These are phyloP conservation scores for Pogonus chalceus DNA, from an alignment of 1,140 invertebrate genomes.

Conservation along the genomic window DNA sequence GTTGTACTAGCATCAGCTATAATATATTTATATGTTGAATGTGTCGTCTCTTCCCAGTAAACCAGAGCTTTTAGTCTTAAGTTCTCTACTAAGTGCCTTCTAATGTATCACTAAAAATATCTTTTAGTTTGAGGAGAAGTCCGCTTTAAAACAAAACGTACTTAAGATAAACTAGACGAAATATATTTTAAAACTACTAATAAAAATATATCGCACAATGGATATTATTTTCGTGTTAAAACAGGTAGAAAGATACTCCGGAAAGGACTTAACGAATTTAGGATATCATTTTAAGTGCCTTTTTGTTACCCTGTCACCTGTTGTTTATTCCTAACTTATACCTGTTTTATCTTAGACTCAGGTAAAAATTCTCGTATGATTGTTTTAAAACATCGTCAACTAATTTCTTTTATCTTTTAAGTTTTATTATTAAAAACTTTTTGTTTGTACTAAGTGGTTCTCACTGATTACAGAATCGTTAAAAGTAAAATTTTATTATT, in stretches of 20 bases:
- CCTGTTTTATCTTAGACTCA: background rate
- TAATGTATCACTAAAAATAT: conserved; percentile 4
- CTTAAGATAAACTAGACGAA: background rate
- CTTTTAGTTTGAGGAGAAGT: background rate
- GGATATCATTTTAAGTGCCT: conserved; percentile 4
- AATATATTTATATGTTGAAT: background rate
- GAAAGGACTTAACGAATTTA: conserved; percentile 1
- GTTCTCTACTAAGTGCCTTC: conserved; percentile 1
- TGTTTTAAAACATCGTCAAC: no score
- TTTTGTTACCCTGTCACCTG: background rate
- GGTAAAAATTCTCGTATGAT: no score
- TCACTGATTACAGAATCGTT: no score
- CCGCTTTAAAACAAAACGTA: conserved; percentile 6
- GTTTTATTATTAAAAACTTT: no score
- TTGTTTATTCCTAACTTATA: conserved; percentile 4
- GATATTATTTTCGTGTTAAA: background rate
- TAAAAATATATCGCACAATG: background rate
- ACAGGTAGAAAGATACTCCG: background rate
- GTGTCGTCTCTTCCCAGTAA: background rate
- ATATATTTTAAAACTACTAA: background rate
- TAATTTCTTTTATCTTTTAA: no score
- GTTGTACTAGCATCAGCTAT: background rate
- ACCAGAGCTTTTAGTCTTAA: background rate
- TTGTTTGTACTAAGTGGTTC: no score
- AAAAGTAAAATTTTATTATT: no score